Conservation (phyloP, 1,140 invertebrate genomes). For the Drosophila ohnishii region DNA sequence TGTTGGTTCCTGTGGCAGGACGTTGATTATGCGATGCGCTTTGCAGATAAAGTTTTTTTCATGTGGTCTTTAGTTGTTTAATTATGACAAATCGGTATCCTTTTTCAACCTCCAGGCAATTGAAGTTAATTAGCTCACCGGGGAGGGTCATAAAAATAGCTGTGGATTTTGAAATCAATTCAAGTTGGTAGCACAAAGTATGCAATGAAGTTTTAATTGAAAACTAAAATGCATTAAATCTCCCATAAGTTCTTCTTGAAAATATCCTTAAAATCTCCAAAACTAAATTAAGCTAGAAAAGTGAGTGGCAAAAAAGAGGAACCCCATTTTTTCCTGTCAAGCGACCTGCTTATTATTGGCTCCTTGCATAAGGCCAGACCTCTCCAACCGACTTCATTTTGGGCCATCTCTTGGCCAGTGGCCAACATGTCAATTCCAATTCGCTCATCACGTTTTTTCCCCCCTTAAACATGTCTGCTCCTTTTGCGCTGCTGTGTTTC, state of each 20-base stretch:
- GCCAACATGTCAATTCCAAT: constrained; percentile 75
- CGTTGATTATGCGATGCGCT: constrained; percentile 37
- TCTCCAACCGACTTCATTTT: constrained; percentile 18
- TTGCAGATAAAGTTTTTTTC: constrained; percentile 24
- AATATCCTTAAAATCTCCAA: background rate
- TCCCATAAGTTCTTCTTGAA: no score
- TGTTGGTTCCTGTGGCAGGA: background rate
- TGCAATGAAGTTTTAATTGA: background rate
- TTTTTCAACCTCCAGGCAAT: background rate
- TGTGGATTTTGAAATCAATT: constrained; percentile 4
- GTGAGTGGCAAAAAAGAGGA: background rate
- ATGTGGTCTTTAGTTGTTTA: background rate
- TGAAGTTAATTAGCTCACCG: constrained; percentile 5
- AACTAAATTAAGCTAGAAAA: background rate
- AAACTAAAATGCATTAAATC: rapidly evolving
- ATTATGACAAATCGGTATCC: constrained; percentile 14
- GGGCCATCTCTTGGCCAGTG: constrained; percentile 50
- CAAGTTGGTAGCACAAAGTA: background rate
- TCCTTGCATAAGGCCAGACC: constrained; percentile 25
- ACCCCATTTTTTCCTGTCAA: background rate
- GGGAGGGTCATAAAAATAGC: background rate
- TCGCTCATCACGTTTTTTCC: constrained; percentile 56
- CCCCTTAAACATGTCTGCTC: background rate
- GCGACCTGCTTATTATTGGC: constrained; percentile 20
- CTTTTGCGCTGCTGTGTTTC: constrained; percentile 6